A percentile compares a stretch with the other conserved stretches of the same genome.
Conservation (phyloP, 2,888 invertebrate genomes). For the Zygaena filipendulae region DNA sequence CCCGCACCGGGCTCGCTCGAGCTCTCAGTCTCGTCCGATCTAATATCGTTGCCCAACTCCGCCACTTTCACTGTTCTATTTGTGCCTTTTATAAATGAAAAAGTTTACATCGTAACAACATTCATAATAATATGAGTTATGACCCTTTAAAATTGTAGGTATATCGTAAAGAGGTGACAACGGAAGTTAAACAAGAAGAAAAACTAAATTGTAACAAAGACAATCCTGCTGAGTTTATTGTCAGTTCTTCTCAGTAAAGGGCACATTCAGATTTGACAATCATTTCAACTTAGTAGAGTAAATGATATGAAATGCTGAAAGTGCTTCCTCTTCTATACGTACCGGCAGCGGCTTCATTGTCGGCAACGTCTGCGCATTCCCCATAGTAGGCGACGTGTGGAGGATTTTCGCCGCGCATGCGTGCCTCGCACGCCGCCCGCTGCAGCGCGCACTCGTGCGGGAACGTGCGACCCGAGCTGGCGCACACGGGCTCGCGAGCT, state of each 20-base stretch:
- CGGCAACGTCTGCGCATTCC: conserved; percentile 77
- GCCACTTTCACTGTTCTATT: conserved; percentile 36
- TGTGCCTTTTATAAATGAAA: conserved; percentile 27
- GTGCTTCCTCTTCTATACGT: conserved; percentile 37
- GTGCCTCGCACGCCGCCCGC: conserved; percentile 74
- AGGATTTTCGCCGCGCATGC: conserved; percentile 71
- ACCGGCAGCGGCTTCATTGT: conserved; percentile 58
- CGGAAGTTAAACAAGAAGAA: too few relatives aligned
- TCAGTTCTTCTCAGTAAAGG: too few relatives aligned
- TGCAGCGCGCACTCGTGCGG: conserved; percentile 85
- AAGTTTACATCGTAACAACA: too few relatives aligned
- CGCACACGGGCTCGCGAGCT: conserved; percentile 80
- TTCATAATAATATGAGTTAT: too few relatives aligned
- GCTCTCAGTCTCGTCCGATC: conserved; percentile 37
- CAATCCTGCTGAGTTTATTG: too few relatives aligned
- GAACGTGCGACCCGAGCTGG: conserved; percentile 80
- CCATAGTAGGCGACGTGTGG: conserved; percentile 76
- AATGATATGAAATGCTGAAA: too few relatives aligned
- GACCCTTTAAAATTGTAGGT: too few relatives aligned
- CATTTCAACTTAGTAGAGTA: too few relatives aligned
- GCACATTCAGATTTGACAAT: too few relatives aligned
- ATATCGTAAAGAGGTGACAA: too few relatives aligned
- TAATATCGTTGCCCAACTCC: conserved; percentile 45
- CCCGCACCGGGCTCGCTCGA: conserved; percentile 33
- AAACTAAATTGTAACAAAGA: too few relatives aligned